These are phyloP conservation scores for Folsomia manolachei DNA, from an alignment of 2,888 invertebrate species.

Conservation along the genomic window DNA sequence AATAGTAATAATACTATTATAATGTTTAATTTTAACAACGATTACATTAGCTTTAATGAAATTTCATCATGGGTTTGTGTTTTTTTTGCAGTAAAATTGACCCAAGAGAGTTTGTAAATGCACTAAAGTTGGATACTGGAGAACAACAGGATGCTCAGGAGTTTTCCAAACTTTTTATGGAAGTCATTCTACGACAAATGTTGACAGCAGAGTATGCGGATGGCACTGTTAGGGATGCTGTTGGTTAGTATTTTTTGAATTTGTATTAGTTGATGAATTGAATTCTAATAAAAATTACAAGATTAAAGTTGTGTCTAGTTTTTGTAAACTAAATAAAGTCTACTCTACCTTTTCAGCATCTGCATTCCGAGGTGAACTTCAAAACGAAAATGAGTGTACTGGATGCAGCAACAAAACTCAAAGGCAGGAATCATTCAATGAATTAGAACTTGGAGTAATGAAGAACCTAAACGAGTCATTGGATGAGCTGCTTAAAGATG, in stretches of 20 bases:
- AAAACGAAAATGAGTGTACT: constrained; percentile 42
- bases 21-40: too few species aligned
- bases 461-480: constrained; percentile 59
- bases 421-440: constrained; percentile 57
- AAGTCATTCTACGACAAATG: constrained; percentile 30
- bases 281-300: too few species aligned
- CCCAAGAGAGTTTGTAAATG: constrained; percentile 61
- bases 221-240: constrained; percentile 26
- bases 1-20: too few species aligned
- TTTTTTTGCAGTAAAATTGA: constrained; percentile 56
- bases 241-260: too few species aligned
- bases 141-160: constrained; percentile 67
- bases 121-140: constrained; percentile 60
- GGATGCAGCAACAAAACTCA: constrained; percentile 34
- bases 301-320: too few species aligned
- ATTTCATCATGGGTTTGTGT: too few species aligned
- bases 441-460: constrained; percentile 61
- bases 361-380: constrained; percentile 40
- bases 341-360: too few species aligned
- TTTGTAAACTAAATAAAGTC: too few species aligned
- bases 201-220: constrained; percentile 28
- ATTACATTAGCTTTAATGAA: too few species aligned
- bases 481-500: constrained; percentile 61
- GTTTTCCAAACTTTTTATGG: constrained; percentile 63
- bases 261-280: too few species aligned